Percentiles rank a stretch among this genome's conserved stretches.
These are phyloP conservation scores for Chelon labrosus DNA, from an alignment of 2,797 vertebrate species.

Conservation along the genomic window DNA sequence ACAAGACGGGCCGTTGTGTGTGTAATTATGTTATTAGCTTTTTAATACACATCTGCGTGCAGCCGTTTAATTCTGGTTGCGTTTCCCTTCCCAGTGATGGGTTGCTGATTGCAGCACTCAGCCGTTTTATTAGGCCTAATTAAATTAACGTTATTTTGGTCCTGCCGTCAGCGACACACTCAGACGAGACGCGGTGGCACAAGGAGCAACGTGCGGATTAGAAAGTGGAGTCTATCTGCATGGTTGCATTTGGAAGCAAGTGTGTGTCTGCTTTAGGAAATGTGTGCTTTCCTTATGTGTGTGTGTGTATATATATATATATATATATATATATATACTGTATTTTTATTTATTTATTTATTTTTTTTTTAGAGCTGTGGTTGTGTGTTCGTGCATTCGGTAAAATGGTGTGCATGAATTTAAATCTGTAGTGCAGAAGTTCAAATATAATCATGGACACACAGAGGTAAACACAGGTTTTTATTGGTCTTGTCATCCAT, in stretches of 20 bases:
- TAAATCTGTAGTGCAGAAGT: conserved; percentile 1
- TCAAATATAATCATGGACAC: conserved; percentile 14
- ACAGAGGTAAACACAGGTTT: conserved; percentile 14
- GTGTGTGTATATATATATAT: too few species aligned
- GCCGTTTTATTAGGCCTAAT: conserved; percentile 79
- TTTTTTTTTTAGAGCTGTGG: neutral
- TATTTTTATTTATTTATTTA: neutral
- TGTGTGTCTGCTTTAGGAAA: neutral
- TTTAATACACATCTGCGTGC: conserved; percentile 71
- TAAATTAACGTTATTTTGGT: conserved; percentile 78
- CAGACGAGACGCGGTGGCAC: conserved; percentile 28
- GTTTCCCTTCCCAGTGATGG: conserved; percentile 64
- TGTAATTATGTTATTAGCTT: conserved; percentile 80
- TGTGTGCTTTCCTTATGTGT: neutral
- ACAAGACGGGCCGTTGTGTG: conserved; percentile 62
- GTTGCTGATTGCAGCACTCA: conserved; percentile 75
- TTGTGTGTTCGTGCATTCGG: too few species aligned
- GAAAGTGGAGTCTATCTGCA: neutral
- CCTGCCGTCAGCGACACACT: conserved; percentile 63
- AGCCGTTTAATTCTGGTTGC: conserved; percentile 70
- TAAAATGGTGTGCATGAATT: too few species aligned
- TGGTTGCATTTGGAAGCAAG: neutral
- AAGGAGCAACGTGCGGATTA: conserved; percentile 16
- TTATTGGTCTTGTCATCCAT: conserved; percentile 20
- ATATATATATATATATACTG: too few species aligned